These are phyloP conservation scores for Tholera decimalis DNA, from an alignment of 2,888 invertebrate species.

Conservation along the genomic window DNA sequence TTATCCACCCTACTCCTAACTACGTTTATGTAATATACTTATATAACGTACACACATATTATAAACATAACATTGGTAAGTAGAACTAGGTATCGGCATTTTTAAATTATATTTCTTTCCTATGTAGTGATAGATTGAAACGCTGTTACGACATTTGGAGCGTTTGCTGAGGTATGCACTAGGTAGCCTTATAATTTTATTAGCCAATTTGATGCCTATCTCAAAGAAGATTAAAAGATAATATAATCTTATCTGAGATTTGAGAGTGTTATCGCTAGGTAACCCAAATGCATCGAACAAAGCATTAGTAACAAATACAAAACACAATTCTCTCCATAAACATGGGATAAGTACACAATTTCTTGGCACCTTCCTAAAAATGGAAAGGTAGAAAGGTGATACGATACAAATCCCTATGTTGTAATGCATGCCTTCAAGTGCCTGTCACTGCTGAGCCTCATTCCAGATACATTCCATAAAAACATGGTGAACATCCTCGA, in stretches of 20 bases:
- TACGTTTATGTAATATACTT: conserved; percentile 55
- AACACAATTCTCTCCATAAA: too few species aligned
- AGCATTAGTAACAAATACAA: neutral
- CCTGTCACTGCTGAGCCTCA: too few species aligned
- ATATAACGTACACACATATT: conserved; percentile 51
- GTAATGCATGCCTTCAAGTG: too few species aligned
- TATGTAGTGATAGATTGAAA: conserved; percentile 25
- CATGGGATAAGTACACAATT: too few species aligned
- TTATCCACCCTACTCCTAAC: conserved; percentile 56
- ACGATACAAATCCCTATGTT: too few species aligned
- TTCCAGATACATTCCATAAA: too few species aligned
- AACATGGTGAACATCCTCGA: too few species aligned
- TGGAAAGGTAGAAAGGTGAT: too few species aligned
- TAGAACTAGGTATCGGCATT: conserved; percentile 41
- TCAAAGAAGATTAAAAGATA: neutral
- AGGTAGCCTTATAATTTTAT: neutral
- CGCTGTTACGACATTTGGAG: conserved; percentile 5
- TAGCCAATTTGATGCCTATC: neutral
- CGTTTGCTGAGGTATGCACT: conserved; percentile 7
- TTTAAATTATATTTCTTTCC: conserved; percentile 22
- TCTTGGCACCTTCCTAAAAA: too few species aligned
- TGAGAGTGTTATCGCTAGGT: neutral
- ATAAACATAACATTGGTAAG: conserved; percentile 37
- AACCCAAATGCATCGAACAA: neutral
- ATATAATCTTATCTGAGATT: neutral